Conservation (phyloP, 2,113 vertebrate species). For the Glareola pratincola region DNA sequence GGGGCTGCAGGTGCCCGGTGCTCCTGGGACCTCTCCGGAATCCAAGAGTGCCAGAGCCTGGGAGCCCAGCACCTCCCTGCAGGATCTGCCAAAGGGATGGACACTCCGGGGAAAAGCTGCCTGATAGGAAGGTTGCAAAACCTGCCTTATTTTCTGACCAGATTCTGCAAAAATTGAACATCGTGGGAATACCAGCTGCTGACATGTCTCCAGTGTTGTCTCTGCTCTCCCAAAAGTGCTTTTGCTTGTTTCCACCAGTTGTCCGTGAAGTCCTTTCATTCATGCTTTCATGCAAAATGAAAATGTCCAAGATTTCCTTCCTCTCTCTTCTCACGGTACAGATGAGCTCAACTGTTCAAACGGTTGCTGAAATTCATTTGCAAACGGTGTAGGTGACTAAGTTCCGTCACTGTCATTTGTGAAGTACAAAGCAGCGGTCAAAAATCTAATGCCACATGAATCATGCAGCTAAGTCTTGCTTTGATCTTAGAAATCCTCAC, state of each 20-base stretch:
- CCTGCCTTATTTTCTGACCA: neutral
- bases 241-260: neutral
- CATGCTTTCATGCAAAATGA: neutral
- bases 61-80: neutral
- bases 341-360: neutral
- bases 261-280: neutral
- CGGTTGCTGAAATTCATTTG: neutral
- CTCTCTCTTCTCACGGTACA: neutral
- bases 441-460: neutral
- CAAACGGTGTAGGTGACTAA: neutral
- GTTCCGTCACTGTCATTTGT: neutral
- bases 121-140: neutral
- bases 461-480: neutral
- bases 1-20: neutral
- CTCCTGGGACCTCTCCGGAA: neutral
- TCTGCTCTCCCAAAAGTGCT: neutral
- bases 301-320: neutral
- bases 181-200: neutral
- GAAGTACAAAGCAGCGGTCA: neutral
- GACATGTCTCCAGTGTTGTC: neutral
- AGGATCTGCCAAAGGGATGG: neutral
- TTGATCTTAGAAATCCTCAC: conserved; percentile 25
- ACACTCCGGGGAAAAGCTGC: neutral
- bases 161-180: neutral
- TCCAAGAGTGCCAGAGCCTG: neutral